Base-by-base conservation (phyloP, 1,140 invertebrate genomes). In the Drosophila busckii region DNA sequence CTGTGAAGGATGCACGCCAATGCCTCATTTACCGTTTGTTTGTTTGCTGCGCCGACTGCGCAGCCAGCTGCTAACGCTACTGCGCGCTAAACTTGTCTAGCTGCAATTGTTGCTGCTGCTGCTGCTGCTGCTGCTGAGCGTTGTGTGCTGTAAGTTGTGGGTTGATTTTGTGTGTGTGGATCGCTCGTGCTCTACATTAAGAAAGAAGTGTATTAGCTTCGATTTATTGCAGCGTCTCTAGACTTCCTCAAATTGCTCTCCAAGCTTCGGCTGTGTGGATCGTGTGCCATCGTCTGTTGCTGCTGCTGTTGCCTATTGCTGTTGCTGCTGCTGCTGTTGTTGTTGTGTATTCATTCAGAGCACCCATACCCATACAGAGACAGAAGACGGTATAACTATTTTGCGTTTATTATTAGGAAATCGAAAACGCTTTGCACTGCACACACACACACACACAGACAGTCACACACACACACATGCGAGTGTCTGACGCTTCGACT, bases 201-300 rank as follows among this genome's bases (percentile, higher is more conserved):
- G 75, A 82, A 75, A 82, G 75, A 82, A 82, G 75, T 82, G 75
- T 82, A 82, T 82, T 82, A 82, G 76, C 75, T 82, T 82, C 75
- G 75, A 82, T 82, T 82, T 82, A 82, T 82, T 82, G 75, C 75
- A 82, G 59, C 61, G 61, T 53, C 55, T 64, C 45, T 58, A 49
- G 46, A 59, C 61, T 60, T 59, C 55, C 61, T 64, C 61, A 50
- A 59, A 54, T 38, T 41, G 29, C 55, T 37, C n/a, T n/a, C n/a
- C n/a, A n/a, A n/a, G n/a, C n/a, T n/a, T n/a, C n/a, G n/a, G n/a
- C n/a, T n/a, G n/a, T n/a, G n/a, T n/a, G n/a, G n/a, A n/a, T n/a
- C 25, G 13, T 15, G 5, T 12, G 31, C 31, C 13, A 3, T 17
- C 22, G 25, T 13, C 17, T 12, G 4, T n/a, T 15, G 34, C 34